phyloP scores from a whole-genome alignment of 2,113 vertebrate genomes.

The Chroicocephalus ridibundus region DNA sequence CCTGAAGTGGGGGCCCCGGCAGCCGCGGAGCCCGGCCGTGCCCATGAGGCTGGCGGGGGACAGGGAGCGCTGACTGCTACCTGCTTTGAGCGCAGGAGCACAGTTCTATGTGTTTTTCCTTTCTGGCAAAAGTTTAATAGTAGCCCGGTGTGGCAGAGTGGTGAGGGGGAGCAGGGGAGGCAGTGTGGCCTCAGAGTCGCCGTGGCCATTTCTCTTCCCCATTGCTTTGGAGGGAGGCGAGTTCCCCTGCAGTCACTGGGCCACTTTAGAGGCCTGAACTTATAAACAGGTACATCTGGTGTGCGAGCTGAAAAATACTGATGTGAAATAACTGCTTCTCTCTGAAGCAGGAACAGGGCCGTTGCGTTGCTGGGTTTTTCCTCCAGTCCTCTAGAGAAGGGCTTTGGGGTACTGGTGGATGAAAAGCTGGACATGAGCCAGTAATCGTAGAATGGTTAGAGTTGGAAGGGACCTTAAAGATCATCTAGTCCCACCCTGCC shows the following conservation, averaged over 20 bases:
- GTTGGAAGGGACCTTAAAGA: not conserved
- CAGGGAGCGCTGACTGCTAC: not conserved
- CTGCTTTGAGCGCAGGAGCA: not conserved
- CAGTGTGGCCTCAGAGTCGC: fast-evolving
- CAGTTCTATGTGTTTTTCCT: fast-evolving
- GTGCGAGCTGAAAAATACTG: fast-evolving
- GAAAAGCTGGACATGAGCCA: fast-evolving
- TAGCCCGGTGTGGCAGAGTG: not conserved
- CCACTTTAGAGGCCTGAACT: not conserved
- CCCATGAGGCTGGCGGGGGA: not conserved
- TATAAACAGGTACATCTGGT: fast-evolving
- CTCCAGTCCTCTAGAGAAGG: not conserved
- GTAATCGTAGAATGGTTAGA: not conserved
- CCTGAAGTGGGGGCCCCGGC: not conserved
- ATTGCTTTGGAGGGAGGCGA: fast-evolving
- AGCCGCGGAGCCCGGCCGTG: too few species aligned
- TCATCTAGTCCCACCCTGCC: not conserved
- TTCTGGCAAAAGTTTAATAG: not conserved
- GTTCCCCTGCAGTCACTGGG: not conserved
- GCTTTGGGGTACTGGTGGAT: fast-evolving
- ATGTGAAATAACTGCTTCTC: fast-evolving
- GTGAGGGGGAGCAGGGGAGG: fast-evolving
- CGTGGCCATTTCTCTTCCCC: fast-evolving
- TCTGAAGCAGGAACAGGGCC: not conserved
- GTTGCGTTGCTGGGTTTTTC: fast-evolving